Base-by-base conservation (phyloP, 1,140 invertebrate species). In the Pteromalus puparum region DNA sequence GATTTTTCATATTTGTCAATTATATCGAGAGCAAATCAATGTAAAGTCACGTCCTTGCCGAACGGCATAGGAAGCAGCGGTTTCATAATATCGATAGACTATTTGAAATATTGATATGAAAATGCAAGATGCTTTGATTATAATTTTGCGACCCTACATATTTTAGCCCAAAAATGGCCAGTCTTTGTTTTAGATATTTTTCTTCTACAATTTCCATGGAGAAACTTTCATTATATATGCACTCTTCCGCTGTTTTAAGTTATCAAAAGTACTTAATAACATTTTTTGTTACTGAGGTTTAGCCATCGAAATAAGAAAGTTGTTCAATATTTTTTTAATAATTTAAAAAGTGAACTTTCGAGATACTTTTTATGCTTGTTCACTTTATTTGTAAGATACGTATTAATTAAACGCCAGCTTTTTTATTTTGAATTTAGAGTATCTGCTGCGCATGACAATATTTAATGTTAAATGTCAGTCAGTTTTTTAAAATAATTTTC, bases 1-100 rank as follows among this genome's bases (percentile, higher is more conserved):
- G 53, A 77, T 12, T 72, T 72, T 78, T 79, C 21, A 81, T 77
- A 70, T 26, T 61, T 81, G 79, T 85, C 79, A 81, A 85, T 85
- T 81, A 81, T 74, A 48, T 26, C 15, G 30, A 75, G 21, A 81
- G 5, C 0, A 53, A 48, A n/a, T 6, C 15, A 70, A 75, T 26
- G 1, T 2, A 79, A 77, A 76, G 67, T 81, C 30, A 24, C 13
- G n/a, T 75, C 30, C 6, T 73, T 79, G 30, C 74, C 24, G 26
- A 77, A 70, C 28, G 24, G 4, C 73, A 84, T 67, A 79, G 48
- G 68, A 48, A 82, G 24, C 67, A 26, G 21, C 15, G 28, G 9
- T 70, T 1, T 70, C 68, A 30, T 4, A 7, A 18, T 13, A 30
- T 30, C 24, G 0, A 70, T 70, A 30, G 10, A 28, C 24, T 3